A percentile compares a stretch with the other conserved stretches of the same genome.
Evolutionary conservation across 2,797 vertebrate species (phyloP).

Genomic region (Melanotaenia trifasciata): DNA sequence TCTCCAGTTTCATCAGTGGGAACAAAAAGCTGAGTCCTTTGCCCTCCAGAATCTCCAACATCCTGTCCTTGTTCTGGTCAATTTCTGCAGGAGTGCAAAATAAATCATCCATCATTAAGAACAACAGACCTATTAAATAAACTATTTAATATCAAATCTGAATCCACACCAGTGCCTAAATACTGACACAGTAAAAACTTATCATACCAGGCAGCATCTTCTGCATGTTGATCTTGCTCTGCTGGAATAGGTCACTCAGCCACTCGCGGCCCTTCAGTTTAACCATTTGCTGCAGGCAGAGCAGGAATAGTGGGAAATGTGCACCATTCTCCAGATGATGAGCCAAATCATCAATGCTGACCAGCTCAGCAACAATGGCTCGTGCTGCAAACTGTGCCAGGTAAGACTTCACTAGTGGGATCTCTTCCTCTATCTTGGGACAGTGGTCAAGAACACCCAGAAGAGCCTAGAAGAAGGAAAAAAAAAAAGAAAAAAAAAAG

Average conservation of each 20-base stretch:
- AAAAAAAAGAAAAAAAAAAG: not conserved
- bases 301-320: conserved; percentile 97
- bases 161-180: not conserved
- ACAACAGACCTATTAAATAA: not conserved
- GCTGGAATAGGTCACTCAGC: conserved; percentile 95
- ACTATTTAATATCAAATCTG: not conserved
- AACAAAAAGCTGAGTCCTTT: conserved; percentile 98
- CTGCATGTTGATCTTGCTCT: conserved; percentile 98
- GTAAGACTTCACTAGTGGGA: conserved; percentile 98
- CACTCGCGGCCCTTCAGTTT: conserved; percentile 96
- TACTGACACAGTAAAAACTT: not conserved
- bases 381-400: conserved; percentile 97
- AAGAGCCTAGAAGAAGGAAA: conserved; percentile 84
- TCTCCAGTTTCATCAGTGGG: conserved; percentile 97
- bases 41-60: conserved; percentile 98
- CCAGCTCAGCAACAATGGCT: conserved; percentile 91
- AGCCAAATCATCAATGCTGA: conserved; percentile 94
- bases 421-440: conserved; percentile 94
- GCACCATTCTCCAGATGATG: conserved; percentile 96
- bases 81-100: conserved; percentile 84
- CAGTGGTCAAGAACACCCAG: conserved; percentile 94
- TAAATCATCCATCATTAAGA: not conserved
- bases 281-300: conserved; percentile 97
- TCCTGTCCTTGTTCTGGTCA: conserved; percentile 98
- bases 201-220: conserved; percentile 97